Evolutionary conservation across 2,888 invertebrate species (phyloP).

Genomic region (Eupithecia subfuscata): DNA sequence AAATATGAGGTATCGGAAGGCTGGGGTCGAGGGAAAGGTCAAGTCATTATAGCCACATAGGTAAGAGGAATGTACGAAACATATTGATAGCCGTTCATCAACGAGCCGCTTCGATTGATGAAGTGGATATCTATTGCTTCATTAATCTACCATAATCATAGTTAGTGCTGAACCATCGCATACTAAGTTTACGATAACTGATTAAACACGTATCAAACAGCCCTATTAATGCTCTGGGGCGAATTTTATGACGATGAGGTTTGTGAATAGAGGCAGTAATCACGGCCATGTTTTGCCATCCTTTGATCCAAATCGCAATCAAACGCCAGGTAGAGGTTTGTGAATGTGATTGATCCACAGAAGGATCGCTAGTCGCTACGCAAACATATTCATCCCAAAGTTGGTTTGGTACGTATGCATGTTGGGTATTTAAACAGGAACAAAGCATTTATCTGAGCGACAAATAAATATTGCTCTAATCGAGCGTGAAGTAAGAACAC

Average conservation of each 20-base stretch:
- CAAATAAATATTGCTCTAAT: constrained; percentile 61
- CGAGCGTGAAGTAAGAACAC: constrained; percentile 59
- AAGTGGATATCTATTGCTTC: constrained; percentile 61
- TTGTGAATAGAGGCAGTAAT: constrained; percentile 41
- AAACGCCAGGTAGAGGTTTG: constrained; percentile 21
- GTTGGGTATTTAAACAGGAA: background rate
- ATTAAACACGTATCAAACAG: constrained; percentile 33
- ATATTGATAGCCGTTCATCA: constrained; percentile 58
- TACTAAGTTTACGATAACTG: constrained; percentile 26
- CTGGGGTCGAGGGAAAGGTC: constrained; percentile 39
- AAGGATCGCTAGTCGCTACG: constrained; percentile 26
- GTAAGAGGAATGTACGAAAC: constrained; percentile 40
- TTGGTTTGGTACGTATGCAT: background rate
- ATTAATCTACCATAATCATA: constrained; percentile 60
- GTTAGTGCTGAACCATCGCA: constrained; percentile 44
- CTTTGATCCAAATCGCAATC: constrained; percentile 35
- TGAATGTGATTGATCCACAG: constrained; percentile 30
- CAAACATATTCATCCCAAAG: constrained; percentile 26
- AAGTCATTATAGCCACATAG: constrained; percentile 36
- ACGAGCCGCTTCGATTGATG: constrained; percentile 56
- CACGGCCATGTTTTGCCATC: constrained; percentile 42
- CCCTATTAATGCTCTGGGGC: constrained; percentile 37
- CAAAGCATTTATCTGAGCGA: constrained; percentile 57
- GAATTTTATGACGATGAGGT: constrained; percentile 44
- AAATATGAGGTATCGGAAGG: constrained; percentile 38